Evolutionary conservation across 2,797 vertebrate genomes (phyloP).

Genomic region (Crocodylus rhombifer): DNA sequence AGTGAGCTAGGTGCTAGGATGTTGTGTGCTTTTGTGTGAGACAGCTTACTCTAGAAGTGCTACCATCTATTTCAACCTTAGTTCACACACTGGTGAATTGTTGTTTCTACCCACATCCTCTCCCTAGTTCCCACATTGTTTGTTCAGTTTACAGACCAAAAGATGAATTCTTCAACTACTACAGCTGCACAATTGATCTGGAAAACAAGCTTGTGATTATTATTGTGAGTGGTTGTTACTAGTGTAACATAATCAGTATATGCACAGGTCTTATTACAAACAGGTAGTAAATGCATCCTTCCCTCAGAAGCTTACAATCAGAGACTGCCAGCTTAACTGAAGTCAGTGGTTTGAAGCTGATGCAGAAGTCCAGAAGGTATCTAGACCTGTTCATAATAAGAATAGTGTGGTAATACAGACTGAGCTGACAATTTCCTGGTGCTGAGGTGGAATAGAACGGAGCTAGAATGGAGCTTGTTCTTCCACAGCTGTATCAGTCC

Average conservation of each 20-base stretch:
- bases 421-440: not conserved
- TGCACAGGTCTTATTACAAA: not conserved
- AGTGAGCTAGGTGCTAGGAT: too few species aligned
- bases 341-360: not conserved
- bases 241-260: not conserved
- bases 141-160: not conserved
- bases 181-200: not conserved
- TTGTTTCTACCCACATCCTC: not conserved
- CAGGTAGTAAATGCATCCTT: not conserved
- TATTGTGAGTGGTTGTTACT: not conserved
- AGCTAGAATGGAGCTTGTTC: not conserved
- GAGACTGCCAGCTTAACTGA: not conserved
- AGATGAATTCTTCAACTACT: not conserved
- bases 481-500: not conserved
- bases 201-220: not conserved
- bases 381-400: too few species aligned
- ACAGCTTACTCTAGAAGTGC: too few species aligned
- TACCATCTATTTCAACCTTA: too few species aligned
- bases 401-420: not conserved
- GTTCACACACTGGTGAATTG: not conserved
- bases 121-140: not conserved
- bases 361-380: not conserved
- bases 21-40: too few species aligned
- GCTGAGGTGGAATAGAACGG: not conserved
- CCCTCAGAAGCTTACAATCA: not conserved